phyloP scores from a whole-genome alignment of 2,113 vertebrate species.

The Patagioenas fasciata region DNA sequence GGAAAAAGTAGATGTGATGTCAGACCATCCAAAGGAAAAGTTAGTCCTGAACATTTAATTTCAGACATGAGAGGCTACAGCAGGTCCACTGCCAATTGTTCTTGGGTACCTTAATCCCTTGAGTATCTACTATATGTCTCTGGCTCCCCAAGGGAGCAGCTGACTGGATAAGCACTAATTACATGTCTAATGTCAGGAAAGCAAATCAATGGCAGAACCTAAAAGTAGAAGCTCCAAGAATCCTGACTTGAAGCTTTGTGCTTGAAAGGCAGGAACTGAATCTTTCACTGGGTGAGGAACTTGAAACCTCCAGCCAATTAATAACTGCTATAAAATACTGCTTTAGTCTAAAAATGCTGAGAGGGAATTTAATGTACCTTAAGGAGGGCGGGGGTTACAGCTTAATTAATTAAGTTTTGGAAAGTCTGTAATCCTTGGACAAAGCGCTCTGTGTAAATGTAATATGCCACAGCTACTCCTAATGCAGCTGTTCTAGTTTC shows the following conservation, averaged over 20 bases:
- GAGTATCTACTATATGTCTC: not conserved
- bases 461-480: not conserved
- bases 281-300: constrained; percentile 15
- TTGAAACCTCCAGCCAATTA: constrained; percentile 16
- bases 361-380: not conserved
- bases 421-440: constrained; percentile 17
- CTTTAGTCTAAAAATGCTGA: constrained; percentile 39
- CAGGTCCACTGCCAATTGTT: not conserved
- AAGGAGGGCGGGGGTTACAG: not conserved
- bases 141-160: not conserved
- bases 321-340: constrained; percentile 27
- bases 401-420: constrained; percentile 58
- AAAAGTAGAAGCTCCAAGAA: not conserved
- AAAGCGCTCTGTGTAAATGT: constrained; percentile 4
- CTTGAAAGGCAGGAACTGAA: not conserved
- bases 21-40: not conserved
- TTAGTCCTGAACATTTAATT: not conserved
- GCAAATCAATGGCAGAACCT: not conserved
- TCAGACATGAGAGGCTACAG: not conserved
- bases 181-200: not conserved
- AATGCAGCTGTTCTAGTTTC: not conserved
- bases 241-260: not conserved
- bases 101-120: not conserved
- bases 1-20: not conserved
- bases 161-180: not conserved